Percentiles rank a stretch among this genome's conserved stretches.
Evolutionary conservation across 1,140 invertebrate genomes (phyloP).

Genomic region (Hycleus phaleratus): DNA sequence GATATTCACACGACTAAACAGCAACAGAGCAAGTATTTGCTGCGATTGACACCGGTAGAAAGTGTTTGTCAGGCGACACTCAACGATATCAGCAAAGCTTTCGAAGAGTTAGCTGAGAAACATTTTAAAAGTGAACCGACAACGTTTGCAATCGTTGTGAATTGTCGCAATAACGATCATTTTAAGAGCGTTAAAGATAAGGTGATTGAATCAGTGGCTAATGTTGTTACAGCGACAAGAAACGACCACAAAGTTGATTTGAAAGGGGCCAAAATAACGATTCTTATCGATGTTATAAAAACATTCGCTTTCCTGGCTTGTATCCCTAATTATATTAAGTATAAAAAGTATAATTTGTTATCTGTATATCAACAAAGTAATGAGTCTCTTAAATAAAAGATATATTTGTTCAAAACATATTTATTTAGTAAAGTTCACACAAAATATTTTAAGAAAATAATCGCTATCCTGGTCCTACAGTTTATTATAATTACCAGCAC

Average conservation of each 20-base stretch:
- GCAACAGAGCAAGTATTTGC: conserved; percentile 62
- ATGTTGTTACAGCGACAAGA: conserved; percentile 58
- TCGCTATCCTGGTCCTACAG: conserved; percentile 26
- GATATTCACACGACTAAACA: conserved; percentile 40
- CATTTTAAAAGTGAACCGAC: conserved; percentile 63
- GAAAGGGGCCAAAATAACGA: conserved; percentile 64
- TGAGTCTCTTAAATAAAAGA: background rate
- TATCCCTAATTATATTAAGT: conserved; percentile 56
- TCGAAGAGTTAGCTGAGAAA: conserved; percentile 60
- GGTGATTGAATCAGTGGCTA: conserved; percentile 63
- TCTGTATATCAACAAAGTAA: background rate
- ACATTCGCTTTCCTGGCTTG: conserved; percentile 57
- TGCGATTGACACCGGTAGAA: conserved; percentile 74
- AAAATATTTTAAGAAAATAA: conserved; percentile 34
- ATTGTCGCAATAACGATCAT: conserved; percentile 70
- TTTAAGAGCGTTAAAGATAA: conserved; percentile 52
- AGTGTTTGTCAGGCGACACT: conserved; percentile 69
- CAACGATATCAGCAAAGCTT: conserved; percentile 61
- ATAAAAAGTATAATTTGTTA: conserved; percentile 63
- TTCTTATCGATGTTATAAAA: conserved; percentile 72
- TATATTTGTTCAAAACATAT: conserved; percentile 9
- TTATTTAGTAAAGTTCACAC: conserved; percentile 27
- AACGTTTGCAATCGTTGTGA: conserved; percentile 72
- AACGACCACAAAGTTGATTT: conserved; percentile 65
- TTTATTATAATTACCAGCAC: conserved; percentile 19